Percentiles rank a stretch among this genome's conserved stretches.
These are phyloP conservation scores for Cenopis cana DNA, from an alignment of 2,888 invertebrate genomes.

Conservation along the genomic window DNA sequence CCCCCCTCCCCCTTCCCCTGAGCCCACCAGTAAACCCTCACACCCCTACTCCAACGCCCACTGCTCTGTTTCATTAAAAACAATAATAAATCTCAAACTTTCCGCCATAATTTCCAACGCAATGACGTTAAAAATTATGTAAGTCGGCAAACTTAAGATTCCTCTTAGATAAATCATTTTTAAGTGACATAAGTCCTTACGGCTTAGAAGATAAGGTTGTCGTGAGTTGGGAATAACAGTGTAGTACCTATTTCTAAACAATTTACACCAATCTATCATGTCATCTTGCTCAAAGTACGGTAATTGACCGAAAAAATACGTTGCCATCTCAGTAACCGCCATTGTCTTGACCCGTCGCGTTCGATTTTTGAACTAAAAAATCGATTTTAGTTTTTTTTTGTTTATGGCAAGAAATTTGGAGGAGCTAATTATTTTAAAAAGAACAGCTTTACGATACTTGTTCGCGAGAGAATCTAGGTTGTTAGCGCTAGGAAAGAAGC, in stretches of 20 bases:
- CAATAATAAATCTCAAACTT: no score
- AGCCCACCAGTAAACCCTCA: no score
- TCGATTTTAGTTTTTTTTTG: conserved; percentile 3
- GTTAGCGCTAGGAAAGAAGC: conserved; percentile 66
- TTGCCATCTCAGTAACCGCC: conserved; percentile 41
- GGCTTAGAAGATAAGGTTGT: conserved; percentile 23
- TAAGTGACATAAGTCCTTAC: conserved; percentile 8
- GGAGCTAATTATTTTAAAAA: conserved; percentile 69
- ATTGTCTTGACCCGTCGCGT: conserved; percentile 27
- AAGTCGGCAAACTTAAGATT: conserved; percentile 16
- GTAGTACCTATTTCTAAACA: conserved; percentile 29
- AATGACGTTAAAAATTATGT: conserved; percentile 28
- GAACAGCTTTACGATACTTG: conserved; percentile 66
- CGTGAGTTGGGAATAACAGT: conserved; percentile 1
- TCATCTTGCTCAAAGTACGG: conserved; percentile 51
- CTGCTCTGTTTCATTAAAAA: no score
- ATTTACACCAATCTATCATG: conserved; percentile 56
- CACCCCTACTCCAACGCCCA: no score
- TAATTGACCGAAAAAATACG: conserved; percentile 64
- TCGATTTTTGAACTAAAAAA: conserved; percentile 1
- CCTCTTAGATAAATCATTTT: conserved; percentile 1
- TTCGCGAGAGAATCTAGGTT: conserved; percentile 69
- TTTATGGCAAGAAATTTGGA: conserved; percentile 63
- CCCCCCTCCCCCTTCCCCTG: no score
- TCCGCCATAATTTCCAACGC: conserved; percentile 10